A percentile compares a stretch with the other conserved stretches of the same genome.
phyloP scores from a whole-genome alignment of 2,113 vertebrate species.

The Anguilla rostrata region DNA sequence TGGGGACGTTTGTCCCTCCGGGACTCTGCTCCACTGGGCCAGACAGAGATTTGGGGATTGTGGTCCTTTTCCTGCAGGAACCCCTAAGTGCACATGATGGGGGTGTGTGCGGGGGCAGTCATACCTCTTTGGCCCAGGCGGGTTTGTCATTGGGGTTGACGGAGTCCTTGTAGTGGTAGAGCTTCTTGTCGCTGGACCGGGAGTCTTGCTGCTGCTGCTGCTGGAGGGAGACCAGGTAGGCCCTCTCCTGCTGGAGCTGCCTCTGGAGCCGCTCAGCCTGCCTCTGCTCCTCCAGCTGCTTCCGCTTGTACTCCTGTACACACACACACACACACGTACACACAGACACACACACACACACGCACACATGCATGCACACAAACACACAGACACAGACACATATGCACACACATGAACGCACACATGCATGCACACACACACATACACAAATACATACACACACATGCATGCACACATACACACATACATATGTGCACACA shows the following conservation, averaged over 20 bases:
- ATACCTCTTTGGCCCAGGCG: slow-evolving; percentile 96
- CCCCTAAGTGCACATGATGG: too few relatives aligned
- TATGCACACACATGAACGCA: slow-evolving; percentile 49
- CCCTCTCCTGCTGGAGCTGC: slow-evolving; percentile 93
- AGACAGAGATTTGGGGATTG: too few relatives aligned
- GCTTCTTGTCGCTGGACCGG: slow-evolving; percentile 88
- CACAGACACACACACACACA: not conserved
- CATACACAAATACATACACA: not conserved
- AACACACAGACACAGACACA: not conserved
- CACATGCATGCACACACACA: not conserved
- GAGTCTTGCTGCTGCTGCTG: slow-evolving; percentile 84
- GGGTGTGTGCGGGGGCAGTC: slow-evolving; percentile 11
- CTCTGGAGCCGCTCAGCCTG: slow-evolving; percentile 94
- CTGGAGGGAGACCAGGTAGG: slow-evolving; percentile 92
- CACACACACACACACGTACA: not conserved
- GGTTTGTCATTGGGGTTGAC: slow-evolving; percentile 92
- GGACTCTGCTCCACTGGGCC: too few relatives aligned
- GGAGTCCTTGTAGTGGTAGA: slow-evolving; percentile 97
- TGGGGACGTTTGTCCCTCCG: too few relatives aligned
- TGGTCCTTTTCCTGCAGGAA: too few relatives aligned
- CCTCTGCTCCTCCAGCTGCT: slow-evolving; percentile 96
- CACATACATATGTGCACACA: not conserved
- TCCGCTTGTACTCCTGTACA: slow-evolving; percentile 92
- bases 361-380: not conserved
- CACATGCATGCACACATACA: not conserved